phyloP scores from a whole-genome alignment of 2,888 invertebrate genomes.

The Rhingia rostrata region DNA sequence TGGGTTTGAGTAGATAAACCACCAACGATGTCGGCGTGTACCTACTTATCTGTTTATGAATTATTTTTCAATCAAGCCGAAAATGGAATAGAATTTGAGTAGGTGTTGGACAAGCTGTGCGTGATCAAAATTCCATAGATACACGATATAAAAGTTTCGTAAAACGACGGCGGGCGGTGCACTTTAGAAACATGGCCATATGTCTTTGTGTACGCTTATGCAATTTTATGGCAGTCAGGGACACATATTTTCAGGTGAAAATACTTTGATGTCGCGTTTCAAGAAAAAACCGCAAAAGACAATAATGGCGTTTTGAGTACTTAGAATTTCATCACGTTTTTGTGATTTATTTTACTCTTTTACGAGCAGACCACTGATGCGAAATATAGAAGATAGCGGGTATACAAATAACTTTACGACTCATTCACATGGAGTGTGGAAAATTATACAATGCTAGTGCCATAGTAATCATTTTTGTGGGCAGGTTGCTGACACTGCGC shows the following conservation, averaged over 20 bases:
- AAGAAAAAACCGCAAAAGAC: conserved; percentile 15
- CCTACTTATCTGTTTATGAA: conserved; percentile 25
- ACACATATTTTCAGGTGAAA: background rate
- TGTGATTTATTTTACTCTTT: conserved; percentile 33
- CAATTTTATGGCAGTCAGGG: background rate
- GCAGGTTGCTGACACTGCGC: background rate
- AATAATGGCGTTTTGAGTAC: background rate
- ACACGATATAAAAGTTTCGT: conserved; percentile 29
- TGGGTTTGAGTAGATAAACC: conserved; percentile 9
- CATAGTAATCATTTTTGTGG: background rate
- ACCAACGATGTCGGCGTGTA: conserved; percentile 1
- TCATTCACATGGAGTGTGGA: background rate
- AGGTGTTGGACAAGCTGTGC: conserved; percentile 15
- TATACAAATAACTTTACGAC: conserved; percentile 12
- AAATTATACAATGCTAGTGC: background rate
- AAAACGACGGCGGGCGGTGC: background rate
- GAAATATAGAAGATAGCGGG: background rate
- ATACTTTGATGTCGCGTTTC: background rate
- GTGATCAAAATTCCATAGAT: conserved; percentile 30
- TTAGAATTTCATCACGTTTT: conserved; percentile 57
- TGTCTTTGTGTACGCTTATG: conserved; percentile 11
- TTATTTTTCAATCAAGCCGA: conserved; percentile 15
- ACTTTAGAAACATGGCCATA: background rate
- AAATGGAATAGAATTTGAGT: background rate
- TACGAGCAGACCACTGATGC: conserved; percentile 1